Evolutionary conservation across 2,888 invertebrate genomes (phyloP).

Genomic region (Operophtera brumata): DNA sequence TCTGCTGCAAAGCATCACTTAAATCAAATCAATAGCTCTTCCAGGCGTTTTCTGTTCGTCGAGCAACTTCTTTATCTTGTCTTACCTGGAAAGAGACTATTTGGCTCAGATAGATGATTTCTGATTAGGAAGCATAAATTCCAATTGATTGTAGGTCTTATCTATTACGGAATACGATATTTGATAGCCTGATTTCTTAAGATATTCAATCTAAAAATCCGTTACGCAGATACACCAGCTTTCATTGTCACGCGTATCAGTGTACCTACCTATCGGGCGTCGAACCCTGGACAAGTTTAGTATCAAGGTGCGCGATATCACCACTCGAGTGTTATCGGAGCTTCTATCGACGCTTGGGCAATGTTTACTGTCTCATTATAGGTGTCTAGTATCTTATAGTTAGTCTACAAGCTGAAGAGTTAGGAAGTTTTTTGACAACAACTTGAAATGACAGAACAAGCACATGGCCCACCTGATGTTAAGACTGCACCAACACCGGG

Average conservation of each 20-base stretch:
- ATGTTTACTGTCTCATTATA: conserved; percentile 28
- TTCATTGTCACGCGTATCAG: conserved; percentile 64
- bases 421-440: too few relatives aligned
- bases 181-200: background rate
- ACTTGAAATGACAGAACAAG: too few relatives aligned
- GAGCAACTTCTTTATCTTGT: too few relatives aligned
- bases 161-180: background rate
- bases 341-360: conserved; percentile 25
- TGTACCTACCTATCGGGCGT: conserved; percentile 56
- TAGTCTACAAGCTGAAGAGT: background rate
- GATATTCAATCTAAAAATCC: conserved; percentile 6
- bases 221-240: conserved; percentile 23
- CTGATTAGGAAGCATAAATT: too few relatives aligned
- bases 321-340: conserved; percentile 24
- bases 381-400: conserved; percentile 1
- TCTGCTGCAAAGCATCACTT: too few relatives aligned
- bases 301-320: conserved; percentile 64
- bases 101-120: too few relatives aligned
- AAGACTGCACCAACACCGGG: too few relatives aligned
- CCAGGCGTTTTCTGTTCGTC: too few relatives aligned
- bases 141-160: background rate
- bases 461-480: too few relatives aligned
- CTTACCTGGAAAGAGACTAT: too few relatives aligned
- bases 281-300: conserved; percentile 71
- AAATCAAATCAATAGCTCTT: too few relatives aligned